Conservation (phyloP, 2,888 invertebrate species). For the Apodemia zela region DNA sequence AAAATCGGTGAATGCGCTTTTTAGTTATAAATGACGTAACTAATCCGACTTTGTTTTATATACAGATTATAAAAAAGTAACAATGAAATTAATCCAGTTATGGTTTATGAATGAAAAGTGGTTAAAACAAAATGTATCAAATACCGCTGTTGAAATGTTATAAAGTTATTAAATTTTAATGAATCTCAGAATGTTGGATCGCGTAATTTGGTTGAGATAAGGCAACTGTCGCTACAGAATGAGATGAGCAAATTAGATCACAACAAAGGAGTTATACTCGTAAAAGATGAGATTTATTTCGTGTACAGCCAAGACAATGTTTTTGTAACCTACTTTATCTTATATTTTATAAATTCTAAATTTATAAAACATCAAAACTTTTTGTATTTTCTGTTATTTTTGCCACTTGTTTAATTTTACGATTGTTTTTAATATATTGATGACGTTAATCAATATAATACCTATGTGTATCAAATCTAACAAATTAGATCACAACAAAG, state of each 20-base stretch:
- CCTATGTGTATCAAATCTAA: not conserved
- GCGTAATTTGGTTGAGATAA: not conserved
- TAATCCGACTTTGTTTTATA: no score
- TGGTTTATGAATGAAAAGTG: not conserved
- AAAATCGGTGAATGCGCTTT: no score
- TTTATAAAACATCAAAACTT: not conserved
- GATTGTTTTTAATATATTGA: not conserved
- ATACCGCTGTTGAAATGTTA: not conserved
- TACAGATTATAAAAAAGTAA: not conserved
- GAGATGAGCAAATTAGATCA: not conserved
- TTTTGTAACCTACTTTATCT: not conserved
- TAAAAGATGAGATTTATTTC: not conserved
- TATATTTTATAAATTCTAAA: not conserved
- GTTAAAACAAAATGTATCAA: not conserved
- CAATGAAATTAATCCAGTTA: not conserved
- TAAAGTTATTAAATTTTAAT: slow-evolving; percentile 1
- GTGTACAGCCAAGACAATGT: not conserved
- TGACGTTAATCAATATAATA: no score
- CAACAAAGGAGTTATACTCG: not conserved
- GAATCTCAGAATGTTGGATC: not conserved
- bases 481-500: not conserved
- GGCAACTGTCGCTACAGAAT: slow-evolving; percentile 1
- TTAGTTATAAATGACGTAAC: no score
- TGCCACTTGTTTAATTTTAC: not conserved
- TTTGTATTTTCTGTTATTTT: not conserved